phyloP scores from a whole-genome alignment of 2,113 vertebrate species.

The Chelonoidis abingdonii region DNA sequence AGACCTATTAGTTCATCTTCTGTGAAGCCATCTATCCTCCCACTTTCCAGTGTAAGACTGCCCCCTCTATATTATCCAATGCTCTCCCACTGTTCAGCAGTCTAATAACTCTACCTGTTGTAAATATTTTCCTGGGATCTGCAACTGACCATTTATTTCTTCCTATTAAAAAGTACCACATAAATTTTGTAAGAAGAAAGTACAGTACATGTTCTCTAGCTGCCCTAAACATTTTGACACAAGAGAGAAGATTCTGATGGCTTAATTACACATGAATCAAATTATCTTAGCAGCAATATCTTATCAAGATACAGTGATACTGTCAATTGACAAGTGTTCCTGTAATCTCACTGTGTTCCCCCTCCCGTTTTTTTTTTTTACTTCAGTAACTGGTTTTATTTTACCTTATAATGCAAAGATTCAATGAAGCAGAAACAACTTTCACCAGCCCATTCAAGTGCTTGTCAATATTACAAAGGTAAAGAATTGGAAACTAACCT shows the following conservation, averaged over 20 bases:
- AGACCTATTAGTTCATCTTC: conserved; percentile 20
- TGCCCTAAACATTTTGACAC: neutral
- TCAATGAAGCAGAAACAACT: conserved; percentile 39
- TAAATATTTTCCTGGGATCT: neutral
- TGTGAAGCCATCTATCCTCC: neutral
- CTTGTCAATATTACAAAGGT: conserved; percentile 9
- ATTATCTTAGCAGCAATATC: neutral
- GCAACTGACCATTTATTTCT: conserved; percentile 19
- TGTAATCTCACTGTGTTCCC: conserved; percentile 28
- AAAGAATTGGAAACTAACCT: neutral
- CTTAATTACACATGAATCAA: conserved; percentile 50
- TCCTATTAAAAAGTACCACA: conserved; percentile 4
- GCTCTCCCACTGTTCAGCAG: neutral
- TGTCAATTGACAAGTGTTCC: neutral
- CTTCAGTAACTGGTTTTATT: neutral
- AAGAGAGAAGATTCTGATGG: neutral
- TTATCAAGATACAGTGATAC: conserved; percentile 5
- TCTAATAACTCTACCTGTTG: neutral
- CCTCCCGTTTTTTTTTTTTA: conserved; percentile 14
- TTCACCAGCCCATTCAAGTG: neutral
- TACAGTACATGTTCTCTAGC: neutral
- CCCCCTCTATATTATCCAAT: neutral
- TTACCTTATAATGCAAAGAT: conserved; percentile 32
- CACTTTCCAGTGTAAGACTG: neutral
- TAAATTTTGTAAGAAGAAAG: neutral